Percentiles rank a stretch among this genome's conserved stretches.
Evolutionary conservation across 2,113 vertebrate genomes (phyloP).

Genomic region (Pangasianodon hypophthalmus): DNA sequence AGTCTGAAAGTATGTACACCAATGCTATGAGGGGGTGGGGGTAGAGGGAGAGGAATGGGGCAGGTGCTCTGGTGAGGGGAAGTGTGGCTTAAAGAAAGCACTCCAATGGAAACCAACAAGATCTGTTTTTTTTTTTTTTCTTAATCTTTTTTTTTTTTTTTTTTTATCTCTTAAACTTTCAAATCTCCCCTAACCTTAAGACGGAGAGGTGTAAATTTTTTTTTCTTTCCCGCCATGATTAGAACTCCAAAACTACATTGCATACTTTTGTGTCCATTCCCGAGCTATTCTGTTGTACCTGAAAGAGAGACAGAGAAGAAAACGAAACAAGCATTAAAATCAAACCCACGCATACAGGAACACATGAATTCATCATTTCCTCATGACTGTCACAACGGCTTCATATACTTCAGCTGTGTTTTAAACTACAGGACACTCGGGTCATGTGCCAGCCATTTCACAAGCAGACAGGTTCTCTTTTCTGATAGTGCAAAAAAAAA

Average conservation of each 20-base stretch:
- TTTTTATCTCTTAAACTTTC: conserved; percentile 80
- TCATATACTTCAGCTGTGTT: background rate
- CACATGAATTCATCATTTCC: background rate
- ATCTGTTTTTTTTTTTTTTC: conserved; percentile 76
- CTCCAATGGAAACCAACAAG: conserved; percentile 99
- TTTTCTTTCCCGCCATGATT: conserved; percentile 78
- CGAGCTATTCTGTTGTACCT: conserved; percentile 99
- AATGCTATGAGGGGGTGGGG: conserved; percentile 52
- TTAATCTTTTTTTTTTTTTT: conserved; percentile 86
- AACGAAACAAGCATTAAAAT: background rate
- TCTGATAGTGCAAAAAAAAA: background rate
- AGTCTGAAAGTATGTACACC: conserved; percentile 75
- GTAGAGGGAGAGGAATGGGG: conserved; percentile 55
- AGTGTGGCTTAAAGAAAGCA: conserved; percentile 96
- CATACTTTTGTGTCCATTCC: conserved; percentile 99
- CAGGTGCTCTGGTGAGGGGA: conserved; percentile 73
- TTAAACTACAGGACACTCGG: background rate
- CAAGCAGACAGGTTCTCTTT: background rate
- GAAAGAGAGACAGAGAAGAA: conserved; percentile 55
- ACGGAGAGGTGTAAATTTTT: conserved; percentile 81
- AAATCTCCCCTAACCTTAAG: conserved; percentile 95
- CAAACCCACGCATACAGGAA: background rate
- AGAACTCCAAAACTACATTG: conserved; percentile 92
- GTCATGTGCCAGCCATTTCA: background rate
- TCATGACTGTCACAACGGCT: background rate